Evolutionary conservation across 1,140 invertebrate species (phyloP).

Genomic region (Euborellia annulipes): DNA sequence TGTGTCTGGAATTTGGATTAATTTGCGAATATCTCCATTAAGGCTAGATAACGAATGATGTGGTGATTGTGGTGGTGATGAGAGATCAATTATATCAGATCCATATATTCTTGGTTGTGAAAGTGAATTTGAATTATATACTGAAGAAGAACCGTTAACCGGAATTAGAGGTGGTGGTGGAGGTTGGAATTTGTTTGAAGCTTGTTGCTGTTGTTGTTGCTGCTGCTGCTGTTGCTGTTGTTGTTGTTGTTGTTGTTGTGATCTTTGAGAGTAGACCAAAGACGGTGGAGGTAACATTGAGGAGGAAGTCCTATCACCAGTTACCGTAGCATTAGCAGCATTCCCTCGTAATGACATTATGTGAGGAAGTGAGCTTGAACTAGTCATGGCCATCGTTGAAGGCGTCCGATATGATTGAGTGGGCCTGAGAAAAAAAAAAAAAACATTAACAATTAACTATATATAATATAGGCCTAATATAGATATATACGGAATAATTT

Average conservation of each 20-base stretch:
- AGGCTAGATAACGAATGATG: constrained; percentile 19
- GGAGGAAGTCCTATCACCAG: constrained; percentile 5
- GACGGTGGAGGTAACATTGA: no score
- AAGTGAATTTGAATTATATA: constrained; percentile 4
- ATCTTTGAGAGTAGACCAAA: background rate
- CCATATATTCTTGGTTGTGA: constrained; percentile 6
- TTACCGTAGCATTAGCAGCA: constrained; percentile 2
- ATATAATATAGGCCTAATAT: no score
- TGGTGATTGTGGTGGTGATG: constrained; percentile 20
- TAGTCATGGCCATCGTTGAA: constrained; percentile 7
- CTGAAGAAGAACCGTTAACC: constrained; percentile 21
- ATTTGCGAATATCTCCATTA: constrained; percentile 31
- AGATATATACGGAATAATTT: no score
- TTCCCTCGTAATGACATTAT: background rate
- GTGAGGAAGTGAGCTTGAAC: constrained; percentile 7
- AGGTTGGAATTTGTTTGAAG: constrained; percentile 18
- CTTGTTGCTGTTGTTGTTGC: constrained; percentile 18
- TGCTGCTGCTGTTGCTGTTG: constrained; percentile 17
- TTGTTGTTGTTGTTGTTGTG: constrained; percentile 2
- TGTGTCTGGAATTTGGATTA: constrained; percentile 44
- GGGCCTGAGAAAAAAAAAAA: background rate
- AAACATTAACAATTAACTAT: background rate
- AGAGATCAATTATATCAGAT: constrained; percentile 21
- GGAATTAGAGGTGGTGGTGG: constrained; percentile 37
- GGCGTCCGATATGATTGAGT: background rate